Percentiles rank a stretch among this genome's conserved stretches.
Conservation (phyloP, 2,113 vertebrate genomes). For the Daubentonia madagascariensis region DNA sequence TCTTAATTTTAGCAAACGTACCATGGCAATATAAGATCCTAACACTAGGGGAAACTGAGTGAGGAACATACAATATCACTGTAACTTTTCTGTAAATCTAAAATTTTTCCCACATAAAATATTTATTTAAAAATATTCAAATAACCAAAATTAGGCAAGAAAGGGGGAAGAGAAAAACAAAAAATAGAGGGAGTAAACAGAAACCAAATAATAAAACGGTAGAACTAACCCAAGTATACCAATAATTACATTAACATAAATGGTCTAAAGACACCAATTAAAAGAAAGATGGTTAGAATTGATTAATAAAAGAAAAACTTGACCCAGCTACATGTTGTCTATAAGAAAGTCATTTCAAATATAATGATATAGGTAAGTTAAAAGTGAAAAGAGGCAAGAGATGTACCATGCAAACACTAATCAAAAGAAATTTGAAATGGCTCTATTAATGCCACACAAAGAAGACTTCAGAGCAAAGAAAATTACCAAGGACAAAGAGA, state of each 20-base stretch:
- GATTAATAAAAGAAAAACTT: constrained; percentile 15
- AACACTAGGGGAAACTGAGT: not conserved
- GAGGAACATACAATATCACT: not conserved
- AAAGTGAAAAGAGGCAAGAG: constrained; percentile 52
- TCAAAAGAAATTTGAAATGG: constrained; percentile 19
- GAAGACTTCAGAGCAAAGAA: constrained; percentile 32
- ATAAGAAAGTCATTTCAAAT: constrained; percentile 49
- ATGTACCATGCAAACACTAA: not conserved
- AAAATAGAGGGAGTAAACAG: not conserved
- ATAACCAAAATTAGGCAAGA: not conserved
- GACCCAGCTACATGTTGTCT: not conserved
- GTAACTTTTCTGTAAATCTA: not conserved
- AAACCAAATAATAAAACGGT: constrained; percentile 11
- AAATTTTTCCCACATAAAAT: constrained; percentile 6
- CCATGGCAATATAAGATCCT: not conserved
- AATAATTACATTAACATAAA: constrained; percentile 19
- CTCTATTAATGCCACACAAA: constrained; percentile 34
- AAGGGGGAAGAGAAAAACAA: not conserved
- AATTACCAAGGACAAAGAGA: constrained; percentile 28
- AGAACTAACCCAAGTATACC: constrained; percentile 40
- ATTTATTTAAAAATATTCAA: not conserved
- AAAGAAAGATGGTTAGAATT: constrained; percentile 14
- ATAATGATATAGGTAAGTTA: not conserved
- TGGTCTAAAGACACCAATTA: constrained; percentile 9
- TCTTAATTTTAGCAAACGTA: constrained; percentile 24